Percentiles rank a stretch among this genome's conserved stretches.
These are phyloP conservation scores for Acanthaster planci DNA, from an alignment of 35 echinoderm and acorn worm genomes.

Conservation along the genomic window DNA sequence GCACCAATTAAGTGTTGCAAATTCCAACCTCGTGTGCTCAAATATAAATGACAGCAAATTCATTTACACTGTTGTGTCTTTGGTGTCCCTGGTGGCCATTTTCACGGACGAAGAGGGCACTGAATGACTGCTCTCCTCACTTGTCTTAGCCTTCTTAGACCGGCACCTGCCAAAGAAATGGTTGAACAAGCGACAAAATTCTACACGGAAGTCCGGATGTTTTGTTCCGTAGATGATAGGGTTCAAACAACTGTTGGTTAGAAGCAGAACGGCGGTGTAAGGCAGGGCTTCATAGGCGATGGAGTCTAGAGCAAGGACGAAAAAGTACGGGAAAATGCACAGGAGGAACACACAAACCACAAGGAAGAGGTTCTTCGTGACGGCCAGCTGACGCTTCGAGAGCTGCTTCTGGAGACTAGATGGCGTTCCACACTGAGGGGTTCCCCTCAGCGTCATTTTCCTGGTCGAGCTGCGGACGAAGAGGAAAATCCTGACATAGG, in stretches of 20 bases:
- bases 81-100: too few relatives aligned
- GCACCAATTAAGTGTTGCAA: too few relatives aligned
- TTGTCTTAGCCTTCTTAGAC: too few relatives aligned
- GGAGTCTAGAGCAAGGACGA: constrained; percentile 2
- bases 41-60: too few relatives aligned
- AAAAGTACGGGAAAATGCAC: constrained; percentile 41
- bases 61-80: too few relatives aligned
- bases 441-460: background rate
- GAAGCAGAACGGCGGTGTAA: constrained; percentile 40
- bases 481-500: constrained; percentile 39
- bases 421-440: background rate
- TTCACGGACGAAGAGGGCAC: too few relatives aligned
- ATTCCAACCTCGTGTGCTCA: too few relatives aligned
- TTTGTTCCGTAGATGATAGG: constrained; percentile 60
- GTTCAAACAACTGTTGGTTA: constrained; percentile 36
- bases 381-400: constrained; percentile 20
- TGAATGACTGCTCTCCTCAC: too few relatives aligned
- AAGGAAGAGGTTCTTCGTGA: constrained; percentile 56
- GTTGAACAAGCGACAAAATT: too few relatives aligned
- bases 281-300: background rate
- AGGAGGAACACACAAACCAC: constrained; percentile 55
- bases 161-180: too few relatives aligned
- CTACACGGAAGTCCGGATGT: constrained; percentile 60
- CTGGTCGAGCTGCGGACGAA: background rate
- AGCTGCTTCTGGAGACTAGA: background rate